Conservation (phyloP, 2,888 invertebrate species). For the Calameuta pallipes region DNA sequence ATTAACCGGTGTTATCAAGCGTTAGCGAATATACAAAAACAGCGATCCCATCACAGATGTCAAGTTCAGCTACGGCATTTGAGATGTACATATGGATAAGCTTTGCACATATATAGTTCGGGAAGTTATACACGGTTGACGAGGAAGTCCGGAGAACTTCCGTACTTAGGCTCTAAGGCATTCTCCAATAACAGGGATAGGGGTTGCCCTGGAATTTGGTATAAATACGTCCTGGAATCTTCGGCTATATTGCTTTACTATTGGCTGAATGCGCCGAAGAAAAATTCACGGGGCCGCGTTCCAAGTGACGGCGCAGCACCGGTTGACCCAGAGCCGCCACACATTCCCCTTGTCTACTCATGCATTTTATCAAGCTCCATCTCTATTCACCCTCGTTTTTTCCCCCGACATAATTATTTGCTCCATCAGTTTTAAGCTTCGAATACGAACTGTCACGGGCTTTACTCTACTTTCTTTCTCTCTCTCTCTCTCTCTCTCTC, state of each 20-base stretch:
- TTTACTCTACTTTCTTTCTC: not conserved
- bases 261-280: slow-evolving; percentile 34
- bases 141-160: not conserved
- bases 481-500: no score
- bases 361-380: not conserved
- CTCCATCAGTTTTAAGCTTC: not conserved
- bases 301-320: not conserved
- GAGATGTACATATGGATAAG: not conserved
- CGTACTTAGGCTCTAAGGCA: slow-evolving; percentile 12
- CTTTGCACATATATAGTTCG: not conserved
- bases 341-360: not conserved
- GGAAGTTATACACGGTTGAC: not conserved
- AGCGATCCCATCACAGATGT: not conserved
- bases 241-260: slow-evolving; percentile 51
- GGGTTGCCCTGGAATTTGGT: slow-evolving; percentile 51
- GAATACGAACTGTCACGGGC: not conserved
- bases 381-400: not conserved
- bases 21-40: not conserved
- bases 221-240: slow-evolving; percentile 54
- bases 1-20: not conserved
- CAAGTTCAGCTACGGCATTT: not conserved
- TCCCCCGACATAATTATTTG: not conserved
- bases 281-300: slow-evolving; percentile 2
- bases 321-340: not conserved
- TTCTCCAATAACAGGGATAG: slow-evolving; percentile 25